These are phyloP conservation scores for Girardia tigrina DNA, from an alignment of 2,888 invertebrate species.

Conservation along the genomic window DNA sequence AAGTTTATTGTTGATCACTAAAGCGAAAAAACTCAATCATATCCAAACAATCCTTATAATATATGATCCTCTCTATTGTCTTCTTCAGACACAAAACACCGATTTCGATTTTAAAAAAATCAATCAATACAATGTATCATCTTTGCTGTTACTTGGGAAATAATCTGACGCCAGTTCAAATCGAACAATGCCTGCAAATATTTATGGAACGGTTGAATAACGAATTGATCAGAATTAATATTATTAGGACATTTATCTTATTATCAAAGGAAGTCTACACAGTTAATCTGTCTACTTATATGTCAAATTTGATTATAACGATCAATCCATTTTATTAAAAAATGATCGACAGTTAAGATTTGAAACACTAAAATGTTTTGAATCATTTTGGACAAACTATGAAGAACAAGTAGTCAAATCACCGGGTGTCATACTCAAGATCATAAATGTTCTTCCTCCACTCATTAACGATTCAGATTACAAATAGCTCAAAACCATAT, in stretches of 20 bases:
- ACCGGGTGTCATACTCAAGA: slow-evolving; percentile 58
- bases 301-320: too few relatives aligned
- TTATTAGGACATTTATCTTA: slow-evolving; percentile 15
- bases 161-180: neutral
- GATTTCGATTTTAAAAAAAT: slow-evolving; percentile 19
- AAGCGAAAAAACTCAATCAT: neutral
- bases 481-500: slow-evolving; percentile 72
- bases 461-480: slow-evolving; percentile 80
- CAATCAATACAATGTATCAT: slow-evolving; percentile 4
- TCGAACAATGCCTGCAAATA: neutral
- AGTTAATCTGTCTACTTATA: too few relatives aligned
- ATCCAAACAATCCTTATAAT: neutral
- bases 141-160: neutral
- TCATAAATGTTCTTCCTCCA: slow-evolving; percentile 72
- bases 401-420: slow-evolving; percentile 7
- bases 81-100: slow-evolving; percentile 2
- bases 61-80: neutral
- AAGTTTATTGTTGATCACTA: neutral
- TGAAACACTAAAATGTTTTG: slow-evolving; percentile 39
- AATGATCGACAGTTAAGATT: slow-evolving; percentile 27
- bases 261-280: too few relatives aligned
- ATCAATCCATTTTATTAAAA: too few relatives aligned
- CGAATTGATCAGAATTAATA: slow-evolving; percentile 15
- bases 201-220: slow-evolving; percentile 16
- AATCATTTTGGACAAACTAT: slow-evolving; percentile 30